phyloP scores from a whole-genome alignment of 2,888 invertebrate genomes.

The Philaethria dido region DNA sequence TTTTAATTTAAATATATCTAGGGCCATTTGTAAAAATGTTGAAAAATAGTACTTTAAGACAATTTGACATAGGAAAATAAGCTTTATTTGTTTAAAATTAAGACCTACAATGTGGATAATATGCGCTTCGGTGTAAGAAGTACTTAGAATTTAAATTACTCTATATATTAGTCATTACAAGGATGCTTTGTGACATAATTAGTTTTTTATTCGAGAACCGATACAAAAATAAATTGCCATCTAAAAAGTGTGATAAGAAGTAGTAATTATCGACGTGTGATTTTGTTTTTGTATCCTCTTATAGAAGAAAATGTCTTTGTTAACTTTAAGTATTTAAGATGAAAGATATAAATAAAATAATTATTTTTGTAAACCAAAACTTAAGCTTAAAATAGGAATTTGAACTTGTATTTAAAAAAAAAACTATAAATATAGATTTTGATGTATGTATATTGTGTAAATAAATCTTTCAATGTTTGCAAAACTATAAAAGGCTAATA shows the following conservation, averaged over 20 bases:
- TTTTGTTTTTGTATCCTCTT: not conserved
- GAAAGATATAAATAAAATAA: too few relatives aligned
- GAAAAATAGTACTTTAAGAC: not conserved
- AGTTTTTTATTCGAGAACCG: constrained; percentile 51
- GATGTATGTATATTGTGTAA: too few relatives aligned
- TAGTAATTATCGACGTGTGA: constrained; percentile 11
- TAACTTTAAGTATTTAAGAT: not conserved
- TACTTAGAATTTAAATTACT: constrained; percentile 17
- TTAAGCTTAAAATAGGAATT: too few relatives aligned
- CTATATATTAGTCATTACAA: constrained; percentile 49
- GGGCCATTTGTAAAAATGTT: not conserved
- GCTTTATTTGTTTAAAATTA: not conserved
- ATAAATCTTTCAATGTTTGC: too few relatives aligned
- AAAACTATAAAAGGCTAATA: too few relatives aligned
- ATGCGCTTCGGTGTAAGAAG: not conserved
- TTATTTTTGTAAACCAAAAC: too few relatives aligned
- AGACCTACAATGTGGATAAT: not conserved
- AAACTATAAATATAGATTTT: too few relatives aligned
- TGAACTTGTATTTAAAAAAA: too few relatives aligned
- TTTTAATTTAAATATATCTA: not conserved
- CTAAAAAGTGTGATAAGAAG: constrained; percentile 9
- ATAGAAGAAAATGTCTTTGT: not conserved
- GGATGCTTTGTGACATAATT: constrained; percentile 55
- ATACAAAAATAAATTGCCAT: constrained; percentile 36
- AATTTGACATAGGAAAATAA: not conserved